Percentiles rank a stretch among this genome's conserved stretches.
Conservation (phyloP, 1,140 invertebrate genomes). For the Anoplolepis gracilipes region DNA sequence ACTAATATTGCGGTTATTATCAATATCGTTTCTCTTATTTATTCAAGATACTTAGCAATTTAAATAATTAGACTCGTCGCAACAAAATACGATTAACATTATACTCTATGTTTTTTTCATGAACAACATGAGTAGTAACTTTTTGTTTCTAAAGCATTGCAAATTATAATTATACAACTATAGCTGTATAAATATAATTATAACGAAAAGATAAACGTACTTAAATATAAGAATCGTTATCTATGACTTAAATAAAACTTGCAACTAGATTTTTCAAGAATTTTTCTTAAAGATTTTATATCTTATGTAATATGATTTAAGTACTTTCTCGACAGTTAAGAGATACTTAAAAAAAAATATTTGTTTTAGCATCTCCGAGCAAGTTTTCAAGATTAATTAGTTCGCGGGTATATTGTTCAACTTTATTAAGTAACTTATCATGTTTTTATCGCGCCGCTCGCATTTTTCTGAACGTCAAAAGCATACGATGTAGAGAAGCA, state of each 20-base stretch:
- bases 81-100: not conserved
- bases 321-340: too few species aligned
- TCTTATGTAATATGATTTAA: too few species aligned
- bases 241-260: not conserved
- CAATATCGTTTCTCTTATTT: not conserved
- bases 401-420: not conserved
- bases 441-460: constrained; percentile 1
- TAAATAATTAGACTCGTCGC: not conserved
- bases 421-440: constrained; percentile 12
- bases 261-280: not conserved
- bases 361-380: not conserved
- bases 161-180: not conserved
- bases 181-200: too few species aligned
- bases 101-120: not conserved
- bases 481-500: not conserved
- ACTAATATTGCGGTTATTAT: not conserved
- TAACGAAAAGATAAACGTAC: too few species aligned
- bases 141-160: too few species aligned
- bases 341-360: not conserved
- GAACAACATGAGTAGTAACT: too few species aligned
- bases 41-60: not conserved
- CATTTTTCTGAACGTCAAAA: not conserved
- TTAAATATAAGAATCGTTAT: too few species aligned
- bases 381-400: not conserved
- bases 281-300: not conserved